phyloP scores from a whole-genome alignment of 2,797 vertebrate species.

The Hydrolagus colliei region DNA sequence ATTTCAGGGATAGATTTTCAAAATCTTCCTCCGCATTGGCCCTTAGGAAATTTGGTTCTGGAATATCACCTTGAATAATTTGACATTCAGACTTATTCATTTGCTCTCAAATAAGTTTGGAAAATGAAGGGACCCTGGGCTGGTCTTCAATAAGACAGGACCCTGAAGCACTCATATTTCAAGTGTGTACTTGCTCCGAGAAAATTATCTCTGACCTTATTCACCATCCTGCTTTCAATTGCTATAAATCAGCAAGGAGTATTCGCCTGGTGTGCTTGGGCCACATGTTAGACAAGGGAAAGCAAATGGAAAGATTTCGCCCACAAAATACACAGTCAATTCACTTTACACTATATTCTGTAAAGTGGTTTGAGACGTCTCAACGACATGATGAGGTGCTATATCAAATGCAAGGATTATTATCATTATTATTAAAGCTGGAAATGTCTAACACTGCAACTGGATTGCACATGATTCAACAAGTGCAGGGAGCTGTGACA shows the following conservation, averaged over 20 bases:
- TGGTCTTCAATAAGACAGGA: constrained; percentile 54
- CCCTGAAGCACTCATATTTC: constrained; percentile 45
- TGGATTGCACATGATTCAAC: background rate
- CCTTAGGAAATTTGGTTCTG: constrained; percentile 43
- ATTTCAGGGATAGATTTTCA: constrained; percentile 27
- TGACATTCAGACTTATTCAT: constrained; percentile 59
- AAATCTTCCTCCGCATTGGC: constrained; percentile 40
- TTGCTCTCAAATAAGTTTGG: constrained; percentile 50
- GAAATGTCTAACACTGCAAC: background rate
- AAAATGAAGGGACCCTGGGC: constrained; percentile 49
- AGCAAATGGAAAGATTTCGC: background rate
- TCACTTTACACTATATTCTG: background rate
- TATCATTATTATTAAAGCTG: background rate
- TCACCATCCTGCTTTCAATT: constrained; percentile 18
- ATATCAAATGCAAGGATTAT: too few relatives aligned
- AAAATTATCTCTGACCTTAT: background rate
- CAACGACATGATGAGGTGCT: too few relatives aligned
- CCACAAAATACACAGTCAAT: too few relatives aligned
- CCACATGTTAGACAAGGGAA: background rate
- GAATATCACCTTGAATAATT: constrained; percentile 48
- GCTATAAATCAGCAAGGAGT: background rate
- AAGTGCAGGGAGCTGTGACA: background rate
- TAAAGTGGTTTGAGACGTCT: background rate
- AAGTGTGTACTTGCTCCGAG: constrained; percentile 44
- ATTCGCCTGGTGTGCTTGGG: background rate